Evolutionary conservation across 2,888 invertebrate genomes (phyloP).

Genomic region (Agonopterix heracliana): DNA sequence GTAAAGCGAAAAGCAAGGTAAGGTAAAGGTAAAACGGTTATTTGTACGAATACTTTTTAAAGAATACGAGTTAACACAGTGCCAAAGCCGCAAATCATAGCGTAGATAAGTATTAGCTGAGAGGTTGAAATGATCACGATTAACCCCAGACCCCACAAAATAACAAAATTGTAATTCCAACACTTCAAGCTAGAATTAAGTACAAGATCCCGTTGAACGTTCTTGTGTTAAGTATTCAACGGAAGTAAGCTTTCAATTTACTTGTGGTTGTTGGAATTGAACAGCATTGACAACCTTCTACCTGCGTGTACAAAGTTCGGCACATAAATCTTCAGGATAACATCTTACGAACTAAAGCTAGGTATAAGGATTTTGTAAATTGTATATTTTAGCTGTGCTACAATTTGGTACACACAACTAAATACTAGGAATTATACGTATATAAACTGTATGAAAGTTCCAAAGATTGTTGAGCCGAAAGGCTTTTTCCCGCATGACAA

Average conservation of each 20-base stretch:
- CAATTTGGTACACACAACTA: too few species aligned
- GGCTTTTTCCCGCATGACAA: neutral
- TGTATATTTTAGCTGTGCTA: too few species aligned
- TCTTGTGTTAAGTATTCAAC: too few species aligned
- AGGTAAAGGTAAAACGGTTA: neutral
- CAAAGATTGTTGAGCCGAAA: neutral
- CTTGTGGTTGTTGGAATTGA: too few species aligned
- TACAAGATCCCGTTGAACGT: conserved; percentile 19
- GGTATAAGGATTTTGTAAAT: too few species aligned
- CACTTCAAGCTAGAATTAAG: conserved; percentile 13
- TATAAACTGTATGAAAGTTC: neutral
- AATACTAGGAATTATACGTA: too few species aligned
- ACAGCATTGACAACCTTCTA: too few species aligned
- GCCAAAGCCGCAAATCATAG: conserved; percentile 18
- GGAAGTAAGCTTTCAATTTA: too few species aligned
- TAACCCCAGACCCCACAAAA: conserved; percentile 22
- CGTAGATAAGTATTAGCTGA: conserved; percentile 9
- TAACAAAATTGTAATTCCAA: conserved; percentile 18
- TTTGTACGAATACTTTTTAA: conserved; percentile 1
- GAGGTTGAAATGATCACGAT: conserved; percentile 25
- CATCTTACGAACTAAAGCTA: too few species aligned
- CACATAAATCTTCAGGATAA: too few species aligned
- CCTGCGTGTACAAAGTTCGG: too few species aligned
- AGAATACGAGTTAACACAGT: conserved; percentile 3
- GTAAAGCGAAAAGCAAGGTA: neutral